A percentile compares a stretch with the other conserved stretches of the same genome.
Evolutionary conservation across 2,888 invertebrate species (phyloP).

Genomic region (Acrobasis consociella): DNA sequence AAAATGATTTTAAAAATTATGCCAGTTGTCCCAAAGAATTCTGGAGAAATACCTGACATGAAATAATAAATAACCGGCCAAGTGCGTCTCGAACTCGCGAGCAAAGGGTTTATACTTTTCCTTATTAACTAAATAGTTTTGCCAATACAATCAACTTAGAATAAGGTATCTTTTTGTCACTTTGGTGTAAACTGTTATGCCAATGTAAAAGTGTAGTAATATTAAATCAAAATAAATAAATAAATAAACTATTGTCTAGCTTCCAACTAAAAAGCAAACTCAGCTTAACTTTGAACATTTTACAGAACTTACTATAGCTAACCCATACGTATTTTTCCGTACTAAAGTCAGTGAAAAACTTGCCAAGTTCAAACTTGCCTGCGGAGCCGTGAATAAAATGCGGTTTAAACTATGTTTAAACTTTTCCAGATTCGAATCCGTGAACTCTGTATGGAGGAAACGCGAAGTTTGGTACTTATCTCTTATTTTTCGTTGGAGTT

Average conservation of each 20-base stretch:
- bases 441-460: conserved; percentile 6
- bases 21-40: no score
- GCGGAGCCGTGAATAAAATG: conserved; percentile 24
- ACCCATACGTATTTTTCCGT: conserved; percentile 4
- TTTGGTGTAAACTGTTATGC: no score
- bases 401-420: conserved; percentile 26
- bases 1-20: no score
- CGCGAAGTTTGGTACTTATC: conserved; percentile 17
- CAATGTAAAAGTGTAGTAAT: no score
- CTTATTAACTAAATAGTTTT: no score
- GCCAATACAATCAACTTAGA: no score
- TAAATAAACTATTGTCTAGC: neutral
- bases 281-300: neutral
- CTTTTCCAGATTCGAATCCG: conserved; percentile 15
- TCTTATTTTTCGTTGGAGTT: conserved; percentile 5
- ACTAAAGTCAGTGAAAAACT: conserved; percentile 17
- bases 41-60: no score
- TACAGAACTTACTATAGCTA: neutral
- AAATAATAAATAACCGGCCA: no score
- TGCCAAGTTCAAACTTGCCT: conserved; percentile 2
- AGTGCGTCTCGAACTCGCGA: no score
- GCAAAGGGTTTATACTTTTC: no score
- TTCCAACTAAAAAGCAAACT: neutral
- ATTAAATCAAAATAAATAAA: no score
- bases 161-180: no score